These are phyloP conservation scores for Plagiodera versicolora DNA, from an alignment of 2,888 invertebrate genomes.

Conservation along the genomic window DNA sequence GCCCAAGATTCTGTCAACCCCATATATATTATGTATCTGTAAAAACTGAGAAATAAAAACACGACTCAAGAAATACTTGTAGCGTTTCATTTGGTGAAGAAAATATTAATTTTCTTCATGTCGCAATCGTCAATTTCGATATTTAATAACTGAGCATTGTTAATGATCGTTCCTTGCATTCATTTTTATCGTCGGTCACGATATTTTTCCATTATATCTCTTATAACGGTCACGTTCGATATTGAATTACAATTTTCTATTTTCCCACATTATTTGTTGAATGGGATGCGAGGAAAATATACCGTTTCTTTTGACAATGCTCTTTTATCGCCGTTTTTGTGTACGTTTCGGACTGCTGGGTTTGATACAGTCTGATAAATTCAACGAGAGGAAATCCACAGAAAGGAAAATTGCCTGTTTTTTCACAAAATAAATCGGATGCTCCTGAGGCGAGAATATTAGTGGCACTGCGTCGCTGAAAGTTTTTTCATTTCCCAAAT, in stretches of 20 bases:
- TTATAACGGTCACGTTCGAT: neutral
- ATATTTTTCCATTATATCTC: neutral
- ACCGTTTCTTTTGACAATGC: neutral
- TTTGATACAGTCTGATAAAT: neutral
- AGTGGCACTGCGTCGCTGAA: too few relatives aligned
- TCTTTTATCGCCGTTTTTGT: neutral
- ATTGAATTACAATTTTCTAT: neutral
- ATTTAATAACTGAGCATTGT: too few relatives aligned
- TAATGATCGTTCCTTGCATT: neutral
- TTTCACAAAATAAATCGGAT: neutral
- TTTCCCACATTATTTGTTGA: neutral
- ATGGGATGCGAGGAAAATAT: neutral
- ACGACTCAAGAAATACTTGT: neutral
- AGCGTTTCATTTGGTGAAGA: neutral
- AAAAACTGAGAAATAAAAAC: neutral
- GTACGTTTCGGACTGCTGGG: neutral
- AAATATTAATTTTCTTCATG: too few relatives aligned
- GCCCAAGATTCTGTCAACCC: neutral
- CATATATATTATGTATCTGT: neutral
- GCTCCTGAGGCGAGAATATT: neutral
- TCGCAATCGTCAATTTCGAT: too few relatives aligned
- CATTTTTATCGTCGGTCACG: neutral
- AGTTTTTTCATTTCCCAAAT: too few relatives aligned
- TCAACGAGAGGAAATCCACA: slow-evolving; percentile 6
- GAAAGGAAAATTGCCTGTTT: slow-evolving; percentile 21